Conservation (phyloP, 2,888 invertebrate species). For the Watsonalla binaria region DNA sequence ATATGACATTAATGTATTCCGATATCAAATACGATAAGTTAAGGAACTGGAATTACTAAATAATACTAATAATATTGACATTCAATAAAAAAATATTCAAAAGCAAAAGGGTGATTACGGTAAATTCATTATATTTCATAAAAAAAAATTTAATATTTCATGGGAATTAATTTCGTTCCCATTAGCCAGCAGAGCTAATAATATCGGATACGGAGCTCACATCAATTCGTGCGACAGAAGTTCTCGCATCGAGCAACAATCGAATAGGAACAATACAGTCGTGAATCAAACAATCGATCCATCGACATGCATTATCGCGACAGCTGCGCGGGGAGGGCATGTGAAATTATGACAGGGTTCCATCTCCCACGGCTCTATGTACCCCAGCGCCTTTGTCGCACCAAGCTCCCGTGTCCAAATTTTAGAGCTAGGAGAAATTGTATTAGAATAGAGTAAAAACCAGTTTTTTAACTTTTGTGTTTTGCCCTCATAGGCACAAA, state of each 20-base stretch:
- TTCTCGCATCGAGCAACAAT: constrained; percentile 41
- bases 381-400: constrained; percentile 31
- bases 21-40: too few species aligned
- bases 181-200: constrained; percentile 31
- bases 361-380: constrained; percentile 61
- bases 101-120: too few species aligned
- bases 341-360: constrained; percentile 44
- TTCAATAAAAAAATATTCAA: too few species aligned
- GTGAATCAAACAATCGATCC: constrained; percentile 70
- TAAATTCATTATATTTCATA: too few species aligned
- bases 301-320: constrained; percentile 56
- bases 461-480: constrained; percentile 24
- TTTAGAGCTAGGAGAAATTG: constrained; percentile 21
- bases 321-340: constrained; percentile 58
- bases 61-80: too few species aligned
- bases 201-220: constrained; percentile 24
- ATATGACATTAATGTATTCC: too few species aligned
- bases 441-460: constrained; percentile 28
- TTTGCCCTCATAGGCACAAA: constrained; percentile 1
- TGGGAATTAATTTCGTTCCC: constrained; percentile 6
- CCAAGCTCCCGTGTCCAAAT: constrained; percentile 23
- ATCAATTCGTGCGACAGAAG: constrained; percentile 33
- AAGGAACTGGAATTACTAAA: too few species aligned
- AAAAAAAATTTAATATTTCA: not conserved
- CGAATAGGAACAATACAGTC: constrained; percentile 55